Conservation (phyloP, 1,140 invertebrate genomes). For the Drosophila ananassae region DNA sequence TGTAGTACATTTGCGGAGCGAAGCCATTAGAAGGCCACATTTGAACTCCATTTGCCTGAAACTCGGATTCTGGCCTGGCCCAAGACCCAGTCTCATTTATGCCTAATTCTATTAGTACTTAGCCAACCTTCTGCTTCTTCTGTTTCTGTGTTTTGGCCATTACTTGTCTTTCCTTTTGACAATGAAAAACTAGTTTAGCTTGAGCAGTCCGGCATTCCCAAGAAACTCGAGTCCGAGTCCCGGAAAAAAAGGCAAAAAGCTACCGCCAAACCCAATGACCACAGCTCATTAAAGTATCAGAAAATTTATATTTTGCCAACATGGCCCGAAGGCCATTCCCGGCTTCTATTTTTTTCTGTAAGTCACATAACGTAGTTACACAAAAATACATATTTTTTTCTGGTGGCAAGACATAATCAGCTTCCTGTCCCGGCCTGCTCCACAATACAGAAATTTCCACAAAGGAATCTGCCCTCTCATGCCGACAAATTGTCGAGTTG, state of each 20-base stretch:
- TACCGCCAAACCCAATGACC: neutral
- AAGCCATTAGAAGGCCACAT: constrained; percentile 23
- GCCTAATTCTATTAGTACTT: constrained; percentile 43
- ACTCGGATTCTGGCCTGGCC: constrained; percentile 3
- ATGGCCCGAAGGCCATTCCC: constrained; percentile 5
- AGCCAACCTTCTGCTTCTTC: neutral
- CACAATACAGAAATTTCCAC: constrained; percentile 7
- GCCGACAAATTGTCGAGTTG: constrained; percentile 59
- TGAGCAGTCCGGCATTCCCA: constrained; percentile 45
- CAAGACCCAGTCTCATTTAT: constrained; percentile 19
- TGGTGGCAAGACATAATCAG: constrained; percentile 42
- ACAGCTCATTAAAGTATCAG: constrained; percentile 63
- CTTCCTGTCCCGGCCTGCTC: constrained; percentile 47
- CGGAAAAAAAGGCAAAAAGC: constrained; percentile 26
- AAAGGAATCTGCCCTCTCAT: constrained; percentile 62
- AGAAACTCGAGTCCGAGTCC: constrained; percentile 30
- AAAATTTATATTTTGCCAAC: constrained; percentile 37
- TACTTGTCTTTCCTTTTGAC: neutral
- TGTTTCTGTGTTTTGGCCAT: constrained; percentile 8
- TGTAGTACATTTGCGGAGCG: constrained; percentile 7
- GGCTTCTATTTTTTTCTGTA: constrained; percentile 7
- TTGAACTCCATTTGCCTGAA: constrained; percentile 11
- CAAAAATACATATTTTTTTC: constrained; percentile 39
- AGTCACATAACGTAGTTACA: constrained; percentile 51
- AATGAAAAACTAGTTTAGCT: constrained; percentile 68